Evolutionary conservation across 2,797 vertebrate genomes (phyloP).

Genomic region (Chelon auratus): DNA sequence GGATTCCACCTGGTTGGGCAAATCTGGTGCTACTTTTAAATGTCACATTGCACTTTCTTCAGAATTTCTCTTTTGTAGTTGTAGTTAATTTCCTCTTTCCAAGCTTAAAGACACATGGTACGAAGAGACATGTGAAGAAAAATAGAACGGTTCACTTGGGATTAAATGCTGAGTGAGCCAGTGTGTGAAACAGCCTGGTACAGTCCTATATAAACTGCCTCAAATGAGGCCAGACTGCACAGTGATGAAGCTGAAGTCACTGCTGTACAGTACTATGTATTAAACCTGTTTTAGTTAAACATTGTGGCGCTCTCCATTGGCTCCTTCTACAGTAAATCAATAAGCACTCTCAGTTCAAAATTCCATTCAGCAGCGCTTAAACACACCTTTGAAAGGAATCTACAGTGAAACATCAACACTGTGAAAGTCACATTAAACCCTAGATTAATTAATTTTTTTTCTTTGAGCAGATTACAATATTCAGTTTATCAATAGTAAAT

Average conservation of each 20-base stretch:
- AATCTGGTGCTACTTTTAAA: slow-evolving; percentile 32
- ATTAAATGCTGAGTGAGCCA: slow-evolving; percentile 72
- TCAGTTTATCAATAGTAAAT: too few relatives aligned
- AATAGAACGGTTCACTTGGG: slow-evolving; percentile 77
- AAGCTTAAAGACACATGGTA: slow-evolving; percentile 50
- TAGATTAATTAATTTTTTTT: background rate
- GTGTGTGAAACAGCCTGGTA: slow-evolving; percentile 59
- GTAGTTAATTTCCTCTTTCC: slow-evolving; percentile 23
- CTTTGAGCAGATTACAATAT: background rate
- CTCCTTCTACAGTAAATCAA: slow-evolving; percentile 57
- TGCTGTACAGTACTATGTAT: slow-evolving; percentile 17
- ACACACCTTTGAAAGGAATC: slow-evolving; percentile 31
- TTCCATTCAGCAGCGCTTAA: slow-evolving; percentile 54
- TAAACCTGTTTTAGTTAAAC: slow-evolving; percentile 25
- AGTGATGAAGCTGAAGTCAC: slow-evolving; percentile 16
- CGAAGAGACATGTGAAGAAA: slow-evolving; percentile 57
- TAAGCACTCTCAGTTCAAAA: slow-evolving; percentile 41
- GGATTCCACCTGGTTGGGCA: slow-evolving; percentile 25
- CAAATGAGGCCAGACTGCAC: slow-evolving; percentile 72
- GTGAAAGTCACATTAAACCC: background rate
- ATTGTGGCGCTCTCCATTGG: slow-evolving; percentile 32
- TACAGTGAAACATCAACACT: slow-evolving; percentile 23
- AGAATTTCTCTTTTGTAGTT: slow-evolving; percentile 16
- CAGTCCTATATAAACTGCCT: slow-evolving; percentile 67
- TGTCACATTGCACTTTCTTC: slow-evolving; percentile 34